Conservation (phyloP, 1,140 invertebrate genomes). For the Drosophila sulfurigaster region DNA sequence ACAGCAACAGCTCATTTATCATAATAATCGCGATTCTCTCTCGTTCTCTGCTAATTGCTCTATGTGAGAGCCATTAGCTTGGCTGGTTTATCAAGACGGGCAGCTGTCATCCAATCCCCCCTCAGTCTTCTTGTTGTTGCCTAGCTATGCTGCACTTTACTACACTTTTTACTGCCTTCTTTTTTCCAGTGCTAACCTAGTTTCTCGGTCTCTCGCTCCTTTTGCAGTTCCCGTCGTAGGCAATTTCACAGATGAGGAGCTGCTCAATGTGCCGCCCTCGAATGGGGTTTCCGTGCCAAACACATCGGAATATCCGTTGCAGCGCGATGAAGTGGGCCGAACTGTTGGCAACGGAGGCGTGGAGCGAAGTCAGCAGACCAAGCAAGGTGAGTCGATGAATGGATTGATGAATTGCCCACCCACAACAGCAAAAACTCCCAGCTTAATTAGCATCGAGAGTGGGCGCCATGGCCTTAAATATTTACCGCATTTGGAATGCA, state of each 20-base stretch:
- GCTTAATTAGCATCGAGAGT: constrained; percentile 1
- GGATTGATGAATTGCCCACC: neutral
- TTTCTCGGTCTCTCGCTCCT: constrained; percentile 28
- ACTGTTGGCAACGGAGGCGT: constrained; percentile 57
- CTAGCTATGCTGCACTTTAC: constrained; percentile 18
- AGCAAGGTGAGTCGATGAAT: constrained; percentile 67
- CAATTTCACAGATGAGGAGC: constrained; percentile 89
- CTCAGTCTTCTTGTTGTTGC: neutral
- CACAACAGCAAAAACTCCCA: neutral
- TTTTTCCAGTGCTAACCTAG: constrained; percentile 41
- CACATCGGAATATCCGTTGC: constrained; percentile 88
- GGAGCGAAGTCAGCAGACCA: constrained; percentile 75
- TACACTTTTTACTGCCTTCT: constrained; percentile 33
- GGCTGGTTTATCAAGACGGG: constrained; percentile 66
- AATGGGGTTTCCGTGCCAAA: constrained; percentile 82
- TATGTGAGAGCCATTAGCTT: constrained; percentile 63
- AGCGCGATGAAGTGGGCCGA: constrained; percentile 89
- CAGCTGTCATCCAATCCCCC: constrained; percentile 48
- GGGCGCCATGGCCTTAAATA: neutral
- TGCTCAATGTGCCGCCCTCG: constrained; percentile 68
- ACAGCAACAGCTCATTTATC: constrained; percentile 62
- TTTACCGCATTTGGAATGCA: neutral
- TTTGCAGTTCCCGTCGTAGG: constrained; percentile 87
- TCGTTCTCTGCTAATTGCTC: constrained; percentile 56
- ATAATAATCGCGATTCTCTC: constrained; percentile 58